Evolutionary conservation across 2,797 vertebrate genomes (phyloP).

Genomic region (Astyanax mexicanus): DNA sequence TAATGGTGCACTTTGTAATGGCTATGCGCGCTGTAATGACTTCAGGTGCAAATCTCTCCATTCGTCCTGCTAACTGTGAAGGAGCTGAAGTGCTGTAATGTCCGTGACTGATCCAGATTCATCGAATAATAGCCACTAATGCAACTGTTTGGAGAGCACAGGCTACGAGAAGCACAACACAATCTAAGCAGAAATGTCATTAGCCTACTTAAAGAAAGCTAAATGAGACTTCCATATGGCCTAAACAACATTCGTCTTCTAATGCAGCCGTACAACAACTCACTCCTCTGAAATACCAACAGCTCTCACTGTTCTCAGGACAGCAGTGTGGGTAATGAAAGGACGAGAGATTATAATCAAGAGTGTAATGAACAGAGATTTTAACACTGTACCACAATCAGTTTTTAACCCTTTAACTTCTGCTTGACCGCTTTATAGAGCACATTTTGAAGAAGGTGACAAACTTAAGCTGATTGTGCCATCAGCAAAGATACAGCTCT

Average conservation of each 20-base stretch:
- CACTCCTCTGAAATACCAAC: not conserved
- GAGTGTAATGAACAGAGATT: no score
- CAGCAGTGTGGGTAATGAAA: not conserved
- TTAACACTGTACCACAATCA: no score
- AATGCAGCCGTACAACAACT: not conserved
- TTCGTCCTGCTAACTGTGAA: not conserved
- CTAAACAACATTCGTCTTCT: not conserved
- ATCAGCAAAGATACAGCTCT: no score
- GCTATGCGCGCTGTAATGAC: not conserved
- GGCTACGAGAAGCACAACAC: not conserved
- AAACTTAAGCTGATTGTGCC: no score
- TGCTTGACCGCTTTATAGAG: no score
- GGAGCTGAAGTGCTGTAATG: not conserved
- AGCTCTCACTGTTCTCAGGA: not conserved
- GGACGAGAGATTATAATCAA: no score
- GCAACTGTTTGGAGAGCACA: not conserved
- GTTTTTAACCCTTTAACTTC: no score
- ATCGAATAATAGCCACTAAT: not conserved
- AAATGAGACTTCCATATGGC: not conserved
- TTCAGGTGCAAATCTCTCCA: slow-evolving; percentile 2
- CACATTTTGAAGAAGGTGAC: no score
- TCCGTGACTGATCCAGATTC: not conserved
- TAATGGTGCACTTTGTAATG: slow-evolving; percentile 12
- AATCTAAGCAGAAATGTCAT: not conserved
- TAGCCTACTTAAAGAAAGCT: slow-evolving; percentile 2